Evolutionary conservation across 2,888 invertebrate genomes (phyloP).

Genomic region (Capitulum mitella): DNA sequence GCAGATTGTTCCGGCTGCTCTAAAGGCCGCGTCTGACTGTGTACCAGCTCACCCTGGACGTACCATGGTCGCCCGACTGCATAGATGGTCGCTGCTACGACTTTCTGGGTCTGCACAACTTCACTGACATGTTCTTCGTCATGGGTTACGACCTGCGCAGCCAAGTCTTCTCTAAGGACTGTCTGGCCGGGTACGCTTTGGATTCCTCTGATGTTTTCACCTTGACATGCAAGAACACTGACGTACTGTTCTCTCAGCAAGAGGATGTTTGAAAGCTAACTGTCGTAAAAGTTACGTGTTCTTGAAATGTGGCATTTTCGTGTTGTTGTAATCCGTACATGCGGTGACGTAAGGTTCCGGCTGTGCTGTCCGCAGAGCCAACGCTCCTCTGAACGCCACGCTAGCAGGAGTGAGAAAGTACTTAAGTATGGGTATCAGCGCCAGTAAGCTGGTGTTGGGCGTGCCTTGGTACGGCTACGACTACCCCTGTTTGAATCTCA

Average conservation of each 20-base stretch:
- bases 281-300: too few species aligned
- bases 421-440: constrained; percentile 40
- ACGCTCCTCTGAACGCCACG: not conserved
- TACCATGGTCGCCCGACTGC: constrained; percentile 44
- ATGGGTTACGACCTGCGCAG: constrained; percentile 46
- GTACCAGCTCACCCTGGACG: constrained; percentile 43
- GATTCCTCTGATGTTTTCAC: not conserved
- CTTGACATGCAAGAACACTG: too few species aligned
- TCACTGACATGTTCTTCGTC: constrained; percentile 44
- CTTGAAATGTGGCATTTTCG: too few species aligned
- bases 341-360: too few species aligned
- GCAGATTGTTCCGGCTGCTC: too few species aligned
- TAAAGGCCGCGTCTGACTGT: too few species aligned
- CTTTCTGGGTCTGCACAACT: constrained; percentile 40
- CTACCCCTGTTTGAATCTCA: constrained; percentile 41
- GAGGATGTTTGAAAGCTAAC: too few species aligned
- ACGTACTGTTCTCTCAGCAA: too few species aligned
- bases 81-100: constrained; percentile 45
- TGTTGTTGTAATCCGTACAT: too few species aligned
- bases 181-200: constrained; percentile 32
- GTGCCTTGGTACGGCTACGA: constrained; percentile 46
- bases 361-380: not conserved
- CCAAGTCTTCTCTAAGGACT: constrained; percentile 40
- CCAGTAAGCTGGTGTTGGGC: constrained; percentile 42
- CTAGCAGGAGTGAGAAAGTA: constrained; percentile 38